Evolutionary conservation across 1,140 invertebrate genomes (phyloP), one percentile per base, ranked within the genome.

Genomic region (Drosophila lacteicornis): DNA sequence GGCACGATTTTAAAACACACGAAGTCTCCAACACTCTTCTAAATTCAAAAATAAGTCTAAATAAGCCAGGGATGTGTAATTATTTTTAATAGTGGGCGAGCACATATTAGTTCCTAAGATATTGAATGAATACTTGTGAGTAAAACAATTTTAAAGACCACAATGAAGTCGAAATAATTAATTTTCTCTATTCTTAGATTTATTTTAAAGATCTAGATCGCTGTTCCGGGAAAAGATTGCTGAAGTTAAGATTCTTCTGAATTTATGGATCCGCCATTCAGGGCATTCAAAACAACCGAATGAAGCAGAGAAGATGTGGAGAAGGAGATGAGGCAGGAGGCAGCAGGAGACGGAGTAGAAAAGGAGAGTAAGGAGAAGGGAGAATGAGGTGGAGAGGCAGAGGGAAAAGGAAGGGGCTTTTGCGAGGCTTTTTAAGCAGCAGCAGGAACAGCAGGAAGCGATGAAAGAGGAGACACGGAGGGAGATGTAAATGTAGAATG

Each of bases 401-500:
- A 30, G 13, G 42, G 33, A 25, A 56, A 42, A 38, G 61, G 50
- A 53, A 43, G 42, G 43, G 46, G 43, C 51, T 53, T 38, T 51
- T 43, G 75, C 38, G 40, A 68, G 74, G 73, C 63, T 70, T 69
- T 69, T 67, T 36, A 53, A 67, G 43, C 47, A 40, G 61, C 33
- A 40, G 61, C 65, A 63, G 65, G 65, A 79, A 58, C 63, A 78
- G 76, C 76, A 78, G 75, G 76, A 79, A 70, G 67, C 57, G 36
- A 38, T 38, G 67, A 38, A 63, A 55, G 7, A n/a, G 61, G 61
- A 42, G 47, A 55, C 36, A 53, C 49, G 33, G n/a, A n/a, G 30
- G 19, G 53, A 22, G 42, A 38, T 25, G 38, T 22, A 38, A 17
- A 62, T 47, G 12, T 17, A 38, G 22, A 43, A 30, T 33, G 2